Base-by-base conservation (phyloP, 2,113 vertebrate species). In the Rhadina sibilatrix region DNA sequence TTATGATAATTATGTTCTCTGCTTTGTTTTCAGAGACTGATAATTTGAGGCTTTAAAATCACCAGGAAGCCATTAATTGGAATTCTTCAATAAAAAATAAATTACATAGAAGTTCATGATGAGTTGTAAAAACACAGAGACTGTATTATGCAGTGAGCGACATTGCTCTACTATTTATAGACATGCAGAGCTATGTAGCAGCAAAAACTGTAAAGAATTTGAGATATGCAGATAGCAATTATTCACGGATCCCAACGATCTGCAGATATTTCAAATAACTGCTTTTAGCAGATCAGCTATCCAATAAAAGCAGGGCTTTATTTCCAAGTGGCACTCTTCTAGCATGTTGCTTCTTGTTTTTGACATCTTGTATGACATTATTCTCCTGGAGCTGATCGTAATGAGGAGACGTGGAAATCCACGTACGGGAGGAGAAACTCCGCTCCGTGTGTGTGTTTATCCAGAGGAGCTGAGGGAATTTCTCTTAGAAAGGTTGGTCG, bases 31-130 rank as follows among this genome's bases (percentile, higher is more conserved):
- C 98, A 97, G 98, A 98, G 98, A 98, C 98, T 98, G 98, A 98
- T 98, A 98, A 98, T 98, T 98, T 98, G 98, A 98, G 98, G 98
- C 98, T 98, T 98, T 98, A 98, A 98, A 98, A 98, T 98, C 98
- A 98, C 98, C 98, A 98, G 98, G 98, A 98, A 98, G 98, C 98
- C 98, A 98, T 98, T 98, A 98, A 98, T 98, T 98, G 98, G 98
- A 98, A 98, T 98, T 98, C 98, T 98, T 98, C 98, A 98, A 98
- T 98, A 98, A 98, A 98, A 98, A 98, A 98, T 98, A 98, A 98
- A 98, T 98, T 98, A 98, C 98, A 98, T 98, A 98, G 98, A 98
- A 98, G 98, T 98, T 98, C 98, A 98, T 98, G 98, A 98, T 98
- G 98, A 98, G 98, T 98, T 98, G 96, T 98, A 98, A 98, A 98